Evolutionary conservation across 1,140 invertebrate species (phyloP), one percentile per base, ranked within the genome.

Genomic region (Lycorma delicatula): DNA sequence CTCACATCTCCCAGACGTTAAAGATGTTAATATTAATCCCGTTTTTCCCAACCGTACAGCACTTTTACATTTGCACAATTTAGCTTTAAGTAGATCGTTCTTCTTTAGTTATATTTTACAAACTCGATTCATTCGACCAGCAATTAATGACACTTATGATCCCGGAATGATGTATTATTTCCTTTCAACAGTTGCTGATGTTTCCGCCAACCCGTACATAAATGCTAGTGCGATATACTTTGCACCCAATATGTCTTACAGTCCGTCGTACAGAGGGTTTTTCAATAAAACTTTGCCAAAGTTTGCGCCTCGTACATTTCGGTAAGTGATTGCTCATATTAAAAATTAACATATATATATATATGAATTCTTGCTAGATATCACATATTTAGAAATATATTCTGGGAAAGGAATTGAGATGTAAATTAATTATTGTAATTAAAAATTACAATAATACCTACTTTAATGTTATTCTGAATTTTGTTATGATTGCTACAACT

Each of bases 101-200:
- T 98, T 92, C 71, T 97, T 90, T 85, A 94, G 91, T 71, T 95
- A 95, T 64, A 93, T 97, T 44, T 78, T 97, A 0, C 94, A 98
- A 71, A 89, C 90, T 1, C 75, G 89, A 60, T 93, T 92, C 63
- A 93, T 93, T 61, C 74, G 90, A 38, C 90, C 90, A 1, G 88
- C 88, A 13, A 91, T 90, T 18, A 91, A 92, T 69, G 90, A 93
- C 66, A 90, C 89, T 0, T 91, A 93, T 61, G 93, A 97, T 76
- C 94, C 95, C 1, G 94, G 95, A 54, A 91, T 98, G 83, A 94
- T 97, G 91, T 98, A 98, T 70, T 96, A 97, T 67, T 96, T 97
- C 67, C 75, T 98, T 18, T 96, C 93, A 1, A 87, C 91, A 0
- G 88, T 96, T 0, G 93, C 96, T 1, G 95, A 98, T 74, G 91